These are phyloP conservation scores for Petromus typicus DNA, from an alignment of 2,113 vertebrate species.

Conservation along the genomic window DNA sequence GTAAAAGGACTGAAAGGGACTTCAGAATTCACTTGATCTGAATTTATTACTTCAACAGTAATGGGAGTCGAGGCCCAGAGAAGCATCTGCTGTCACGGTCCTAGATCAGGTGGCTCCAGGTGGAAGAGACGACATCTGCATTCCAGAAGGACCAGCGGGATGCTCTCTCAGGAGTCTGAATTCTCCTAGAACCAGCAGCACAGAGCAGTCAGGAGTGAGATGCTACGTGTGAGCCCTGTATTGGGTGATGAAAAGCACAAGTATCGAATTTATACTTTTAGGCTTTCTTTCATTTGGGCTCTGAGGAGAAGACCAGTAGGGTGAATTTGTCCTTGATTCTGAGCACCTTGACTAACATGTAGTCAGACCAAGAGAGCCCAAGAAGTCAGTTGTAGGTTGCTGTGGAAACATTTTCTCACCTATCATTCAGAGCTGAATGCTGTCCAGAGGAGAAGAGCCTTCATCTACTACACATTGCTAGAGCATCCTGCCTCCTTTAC, in stretches of 20 bases:
- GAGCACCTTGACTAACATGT: background rate
- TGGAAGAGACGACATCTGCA: fast-evolving
- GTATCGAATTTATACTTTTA: background rate
- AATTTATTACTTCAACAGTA: background rate
- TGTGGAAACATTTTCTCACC: background rate
- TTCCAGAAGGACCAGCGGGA: background rate
- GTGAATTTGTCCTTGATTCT: background rate
- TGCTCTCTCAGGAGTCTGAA: background rate
- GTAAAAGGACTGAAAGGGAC: background rate
- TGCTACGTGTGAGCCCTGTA: fast-evolving
- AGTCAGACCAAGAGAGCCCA: background rate
- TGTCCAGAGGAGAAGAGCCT: background rate
- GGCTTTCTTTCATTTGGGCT: background rate
- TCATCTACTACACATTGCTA: fast-evolving
- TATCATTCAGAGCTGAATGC: fast-evolving
- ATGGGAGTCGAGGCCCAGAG: background rate
- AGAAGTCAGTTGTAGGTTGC: background rate
- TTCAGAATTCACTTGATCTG: background rate
- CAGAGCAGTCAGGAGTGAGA: background rate
- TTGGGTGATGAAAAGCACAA: background rate
- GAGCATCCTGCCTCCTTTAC: background rate
- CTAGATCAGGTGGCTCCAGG: background rate
- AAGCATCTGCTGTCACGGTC: background rate
- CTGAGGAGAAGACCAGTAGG: background rate
- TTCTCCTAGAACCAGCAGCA: background rate